These are phyloP conservation scores for Idris sp. DNA, from an alignment of 1,140 invertebrate genomes.

Conservation along the genomic window DNA sequence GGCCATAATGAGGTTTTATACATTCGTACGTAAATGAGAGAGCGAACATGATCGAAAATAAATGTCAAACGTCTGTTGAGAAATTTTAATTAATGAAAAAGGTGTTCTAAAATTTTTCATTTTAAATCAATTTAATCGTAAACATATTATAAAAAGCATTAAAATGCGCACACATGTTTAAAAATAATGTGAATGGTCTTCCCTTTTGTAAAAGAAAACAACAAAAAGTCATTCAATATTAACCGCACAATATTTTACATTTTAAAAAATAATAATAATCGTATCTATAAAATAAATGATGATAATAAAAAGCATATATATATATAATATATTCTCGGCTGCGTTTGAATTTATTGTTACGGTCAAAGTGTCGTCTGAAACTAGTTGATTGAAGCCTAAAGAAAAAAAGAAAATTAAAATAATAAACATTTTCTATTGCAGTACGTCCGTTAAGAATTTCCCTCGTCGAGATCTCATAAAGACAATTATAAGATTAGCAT, in stretches of 20 bases:
- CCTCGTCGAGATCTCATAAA: slow-evolving; percentile 60
- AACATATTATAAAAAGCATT: too few relatives aligned
- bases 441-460: slow-evolving; percentile 63
- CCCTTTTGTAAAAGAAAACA: slow-evolving; percentile 8
- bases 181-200: too few relatives aligned
- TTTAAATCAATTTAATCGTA: too few relatives aligned
- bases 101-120: too few relatives aligned
- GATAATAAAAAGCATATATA: too few relatives aligned
- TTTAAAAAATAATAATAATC: too few relatives aligned
- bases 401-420: slow-evolving; percentile 35
- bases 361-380: slow-evolving; percentile 20
- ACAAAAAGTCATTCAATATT: not conserved
- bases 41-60: slow-evolving; percentile 8
- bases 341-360: slow-evolving; percentile 23
- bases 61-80: slow-evolving; percentile 14
- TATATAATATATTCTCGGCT: not conserved
- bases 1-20: slow-evolving; percentile 74
- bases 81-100: too few relatives aligned
- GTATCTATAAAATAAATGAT: too few relatives aligned
- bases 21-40: slow-evolving; percentile 71
- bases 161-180: too few relatives aligned
- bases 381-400: slow-evolving; percentile 62
- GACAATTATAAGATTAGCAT: slow-evolving; percentile 59
- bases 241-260: not conserved
- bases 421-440: slow-evolving; percentile 63